Percentiles rank a stretch among this genome's conserved stretches.
Evolutionary conservation across 2,888 invertebrate genomes (phyloP).

Genomic region (Noctua janthe): DNA sequence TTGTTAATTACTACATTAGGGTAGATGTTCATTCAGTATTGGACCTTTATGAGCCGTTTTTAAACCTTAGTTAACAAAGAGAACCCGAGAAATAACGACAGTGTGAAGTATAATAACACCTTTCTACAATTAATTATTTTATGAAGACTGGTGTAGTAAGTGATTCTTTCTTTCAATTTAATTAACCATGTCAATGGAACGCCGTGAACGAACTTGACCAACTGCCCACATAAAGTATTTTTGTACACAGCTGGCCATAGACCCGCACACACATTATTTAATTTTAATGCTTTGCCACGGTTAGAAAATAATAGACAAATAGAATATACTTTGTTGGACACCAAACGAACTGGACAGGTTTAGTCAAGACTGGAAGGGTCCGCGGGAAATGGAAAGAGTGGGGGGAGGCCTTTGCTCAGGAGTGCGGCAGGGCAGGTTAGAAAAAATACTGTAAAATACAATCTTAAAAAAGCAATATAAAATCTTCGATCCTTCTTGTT

Average conservation of each 20-base stretch:
- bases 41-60: background rate
- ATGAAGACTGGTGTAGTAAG: slow-evolving; percentile 51
- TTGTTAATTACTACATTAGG: background rate
- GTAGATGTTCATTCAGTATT: background rate
- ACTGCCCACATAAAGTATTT: slow-evolving; percentile 63
- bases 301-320: background rate
- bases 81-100: background rate
- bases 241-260: slow-evolving; percentile 59
- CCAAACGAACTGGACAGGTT: background rate
- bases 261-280: background rate
- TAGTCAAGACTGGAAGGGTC: background rate
- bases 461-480: background rate
- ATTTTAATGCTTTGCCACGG: background rate
- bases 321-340: background rate
- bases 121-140: slow-evolving; percentile 26
- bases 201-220: slow-evolving; percentile 67
- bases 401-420: background rate
- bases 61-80: slow-evolving; percentile 20
- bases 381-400: background rate
- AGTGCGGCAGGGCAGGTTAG: background rate
- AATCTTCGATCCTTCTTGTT: background rate
- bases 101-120: slow-evolving; percentile 6
- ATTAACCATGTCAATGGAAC: slow-evolving; percentile 79
- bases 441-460: background rate
- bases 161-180: slow-evolving; percentile 70